phyloP scores from a whole-genome alignment of 64 coral and sea anemone genomes.

The Trachythela sp. region DNA sequence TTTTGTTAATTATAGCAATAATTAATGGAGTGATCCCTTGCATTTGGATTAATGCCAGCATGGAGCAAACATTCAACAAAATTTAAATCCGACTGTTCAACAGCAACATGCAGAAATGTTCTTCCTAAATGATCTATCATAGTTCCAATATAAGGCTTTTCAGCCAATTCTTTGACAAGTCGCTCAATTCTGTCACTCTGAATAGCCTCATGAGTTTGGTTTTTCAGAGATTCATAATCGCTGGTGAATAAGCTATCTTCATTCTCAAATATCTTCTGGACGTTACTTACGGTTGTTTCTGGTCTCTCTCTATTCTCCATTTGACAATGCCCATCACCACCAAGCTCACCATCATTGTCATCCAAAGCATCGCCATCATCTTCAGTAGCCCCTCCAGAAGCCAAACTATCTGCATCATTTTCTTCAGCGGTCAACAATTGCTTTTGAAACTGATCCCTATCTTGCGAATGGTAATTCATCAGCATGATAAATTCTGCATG shows the following conservation, averaged over 20 bases:
- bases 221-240: no score
- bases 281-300: no score
- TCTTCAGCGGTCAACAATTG: neutral
- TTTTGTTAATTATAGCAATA: neutral
- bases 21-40: conserved; percentile 27
- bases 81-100: neutral
- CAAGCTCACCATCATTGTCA: no score
- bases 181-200: conserved; percentile 33
- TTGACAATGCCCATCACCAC: no score
- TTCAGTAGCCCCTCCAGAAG: neutral
- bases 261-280: no score
- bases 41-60: conserved; percentile 22
- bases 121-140: conserved; percentile 24
- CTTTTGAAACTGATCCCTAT: no score
- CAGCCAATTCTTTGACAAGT: conserved; percentile 26
- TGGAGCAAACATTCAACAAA: conserved; percentile 17
- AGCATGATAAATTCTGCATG: conserved; percentile 19
- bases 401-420: neutral
- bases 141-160: neutral
- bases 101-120: neutral
- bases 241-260: no score
- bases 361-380: neutral
- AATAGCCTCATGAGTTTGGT: no score
- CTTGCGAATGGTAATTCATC: neutral
- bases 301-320: no score